A percentile compares a stretch with the other conserved stretches of the same genome.
These are phyloP conservation scores for Spialia ferax DNA, from an alignment of 2,888 invertebrate genomes.

Conservation along the genomic window DNA sequence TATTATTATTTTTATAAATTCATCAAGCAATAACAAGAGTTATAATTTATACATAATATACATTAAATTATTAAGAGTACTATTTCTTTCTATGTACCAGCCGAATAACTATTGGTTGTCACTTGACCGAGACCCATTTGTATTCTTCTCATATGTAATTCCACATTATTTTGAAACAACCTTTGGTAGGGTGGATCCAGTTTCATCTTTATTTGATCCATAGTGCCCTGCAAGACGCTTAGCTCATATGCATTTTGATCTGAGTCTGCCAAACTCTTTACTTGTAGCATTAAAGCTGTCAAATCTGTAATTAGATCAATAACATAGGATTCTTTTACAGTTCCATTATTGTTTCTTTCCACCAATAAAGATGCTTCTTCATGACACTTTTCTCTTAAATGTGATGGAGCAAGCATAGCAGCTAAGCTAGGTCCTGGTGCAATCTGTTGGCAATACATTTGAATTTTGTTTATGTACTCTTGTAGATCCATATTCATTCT, in stretches of 20 bases:
- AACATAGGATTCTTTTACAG: conserved; percentile 88
- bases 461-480: conserved; percentile 94
- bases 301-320: conserved; percentile 94
- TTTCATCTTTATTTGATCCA: conserved; percentile 95
- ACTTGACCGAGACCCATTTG: conserved; percentile 90
- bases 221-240: conserved; percentile 95
- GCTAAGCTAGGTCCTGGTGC: conserved; percentile 95
- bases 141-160: conserved; percentile 96
- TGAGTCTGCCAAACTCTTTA: conserved; percentile 92
- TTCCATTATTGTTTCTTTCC: conserved; percentile 89
- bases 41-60: conserved; percentile 40
- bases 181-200: conserved; percentile 91
- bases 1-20: conserved; percentile 44
- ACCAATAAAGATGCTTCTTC: conserved; percentile 95
- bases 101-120: conserved; percentile 63
- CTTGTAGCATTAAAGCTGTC: conserved; percentile 95
- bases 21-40: conserved; percentile 46
- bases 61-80: conserved; percentile 5
- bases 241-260: conserved; percentile 96
- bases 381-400: conserved; percentile 94
- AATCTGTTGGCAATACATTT: conserved; percentile 93
- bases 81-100: conserved; percentile 55
- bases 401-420: conserved; percentile 95
- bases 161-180: conserved; percentile 95
- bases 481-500: conserved; percentile 96